These are phyloP conservation scores for Apodemia mormo DNA, from an alignment of 2,888 invertebrate species.

Conservation along the genomic window DNA sequence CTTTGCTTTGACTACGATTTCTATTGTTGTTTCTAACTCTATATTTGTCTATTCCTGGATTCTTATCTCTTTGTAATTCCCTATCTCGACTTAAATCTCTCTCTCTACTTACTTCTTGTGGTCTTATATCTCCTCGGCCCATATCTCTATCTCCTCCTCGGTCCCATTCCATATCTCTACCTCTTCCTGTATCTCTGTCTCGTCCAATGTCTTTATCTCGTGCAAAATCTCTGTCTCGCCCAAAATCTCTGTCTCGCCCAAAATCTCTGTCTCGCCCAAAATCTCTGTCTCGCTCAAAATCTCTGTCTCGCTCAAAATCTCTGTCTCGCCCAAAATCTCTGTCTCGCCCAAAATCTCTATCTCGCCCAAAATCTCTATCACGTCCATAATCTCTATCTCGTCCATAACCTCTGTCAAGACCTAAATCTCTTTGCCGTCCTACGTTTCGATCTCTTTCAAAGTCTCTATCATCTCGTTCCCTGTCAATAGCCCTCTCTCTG, in stretches of 20 bases:
- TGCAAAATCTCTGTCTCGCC: constrained; percentile 41
- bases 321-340: constrained; percentile 43
- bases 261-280: constrained; percentile 38
- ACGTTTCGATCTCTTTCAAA: constrained; percentile 44
- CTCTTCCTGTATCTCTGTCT: constrained; percentile 42
- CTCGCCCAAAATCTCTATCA: constrained; percentile 39
- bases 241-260: constrained; percentile 26
- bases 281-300: constrained; percentile 40
- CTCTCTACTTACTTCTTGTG: constrained; percentile 36
- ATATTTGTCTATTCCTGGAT: constrained; percentile 40
- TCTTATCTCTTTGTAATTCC: constrained; percentile 48
- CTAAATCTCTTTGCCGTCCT: constrained; percentile 43
- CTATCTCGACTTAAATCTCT: constrained; percentile 37
- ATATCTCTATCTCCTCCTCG: constrained; percentile 46
- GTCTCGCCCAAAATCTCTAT: constrained; percentile 43
- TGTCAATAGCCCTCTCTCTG: constrained; percentile 43
- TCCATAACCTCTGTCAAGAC: constrained; percentile 45
- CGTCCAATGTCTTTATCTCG: constrained; percentile 35
- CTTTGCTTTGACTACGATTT: constrained; percentile 31
- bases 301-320: constrained; percentile 38
- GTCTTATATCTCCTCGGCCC: constrained; percentile 25
- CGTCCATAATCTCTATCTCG: constrained; percentile 44
- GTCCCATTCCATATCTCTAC: constrained; percentile 37
- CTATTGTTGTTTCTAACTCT: constrained; percentile 52
- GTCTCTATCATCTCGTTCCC: constrained; percentile 39